These are phyloP conservation scores for Colaptes auratus DNA, from an alignment of 2,113 vertebrate species.

Conservation along the genomic window DNA sequence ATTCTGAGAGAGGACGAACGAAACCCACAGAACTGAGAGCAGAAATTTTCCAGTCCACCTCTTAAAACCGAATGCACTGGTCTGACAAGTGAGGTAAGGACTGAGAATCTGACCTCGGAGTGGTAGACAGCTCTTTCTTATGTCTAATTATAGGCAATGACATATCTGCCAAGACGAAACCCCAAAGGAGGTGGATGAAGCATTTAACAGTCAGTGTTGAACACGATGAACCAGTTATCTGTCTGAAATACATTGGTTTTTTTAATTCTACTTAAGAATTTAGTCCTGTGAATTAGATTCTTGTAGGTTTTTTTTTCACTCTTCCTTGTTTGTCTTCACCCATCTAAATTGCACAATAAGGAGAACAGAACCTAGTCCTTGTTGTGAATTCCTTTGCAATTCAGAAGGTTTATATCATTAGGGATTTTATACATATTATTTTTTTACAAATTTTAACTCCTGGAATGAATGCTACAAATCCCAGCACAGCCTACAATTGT, in stretches of 20 bases:
- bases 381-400: not conserved
- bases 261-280: not conserved
- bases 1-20: not conserved
- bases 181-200: not conserved
- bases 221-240: not conserved
- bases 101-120: not conserved
- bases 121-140: not conserved
- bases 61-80: not conserved
- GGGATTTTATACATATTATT: not conserved
- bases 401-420: not conserved
- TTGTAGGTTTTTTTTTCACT: not conserved
- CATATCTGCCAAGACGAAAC: not conserved
- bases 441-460: not conserved
- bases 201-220: not conserved
- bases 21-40: not conserved
- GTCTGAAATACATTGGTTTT: not conserved
- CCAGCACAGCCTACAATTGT: not conserved
- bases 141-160: not conserved
- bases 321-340: not conserved
- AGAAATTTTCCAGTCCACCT: not conserved
- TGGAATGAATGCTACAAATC: not conserved
- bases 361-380: not conserved
- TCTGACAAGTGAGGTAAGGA: not conserved
- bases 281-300: not conserved
- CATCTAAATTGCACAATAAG: not conserved